Percentiles rank a stretch among this genome's conserved stretches.
These are phyloP conservation scores for Gila orcuttii DNA, from an alignment of 2,113 vertebrate genomes.

Conservation along the genomic window DNA sequence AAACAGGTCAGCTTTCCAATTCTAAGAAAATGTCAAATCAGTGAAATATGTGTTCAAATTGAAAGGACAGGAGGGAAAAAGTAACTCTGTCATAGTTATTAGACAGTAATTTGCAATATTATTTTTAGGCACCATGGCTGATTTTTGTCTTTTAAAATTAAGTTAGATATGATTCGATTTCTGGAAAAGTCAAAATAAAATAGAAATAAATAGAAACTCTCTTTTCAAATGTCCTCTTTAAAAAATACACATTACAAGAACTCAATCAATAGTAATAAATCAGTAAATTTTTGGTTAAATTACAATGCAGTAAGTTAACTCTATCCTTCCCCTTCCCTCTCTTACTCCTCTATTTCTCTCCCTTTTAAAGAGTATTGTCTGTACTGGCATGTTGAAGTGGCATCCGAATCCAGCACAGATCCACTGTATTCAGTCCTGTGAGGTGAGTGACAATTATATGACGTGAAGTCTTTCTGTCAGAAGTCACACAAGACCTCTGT, in stretches of 20 bases:
- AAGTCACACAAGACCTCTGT: no score
- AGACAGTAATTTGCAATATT: neutral
- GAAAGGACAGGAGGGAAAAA: neutral
- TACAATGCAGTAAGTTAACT: neutral
- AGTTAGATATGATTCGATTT: neutral
- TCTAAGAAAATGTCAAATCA: constrained; percentile 19
- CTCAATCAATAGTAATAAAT: neutral
- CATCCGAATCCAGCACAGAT: constrained; percentile 84
- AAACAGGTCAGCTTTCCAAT: constrained; percentile 31
- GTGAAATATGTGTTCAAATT: constrained; percentile 16
- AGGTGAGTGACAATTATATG: constrained; percentile 78
- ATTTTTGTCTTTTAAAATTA: neutral
- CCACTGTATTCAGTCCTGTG: constrained; percentile 92
- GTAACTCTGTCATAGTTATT: neutral
- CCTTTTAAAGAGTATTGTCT: constrained; percentile 83
- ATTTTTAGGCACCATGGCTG: constrained; percentile 11
- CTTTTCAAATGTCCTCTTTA: neutral
- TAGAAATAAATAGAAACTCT: neutral
- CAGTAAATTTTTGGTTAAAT: neutral
- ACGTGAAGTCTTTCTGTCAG: neutral
- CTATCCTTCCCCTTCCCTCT: neutral
- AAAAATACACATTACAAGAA: neutral
- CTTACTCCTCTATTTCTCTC: neutral
- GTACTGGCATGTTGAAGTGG: constrained; percentile 89
- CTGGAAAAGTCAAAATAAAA: constrained; percentile 10